Base-by-base conservation (phyloP, 2,113 vertebrate species). In the Passer montanus region DNA sequence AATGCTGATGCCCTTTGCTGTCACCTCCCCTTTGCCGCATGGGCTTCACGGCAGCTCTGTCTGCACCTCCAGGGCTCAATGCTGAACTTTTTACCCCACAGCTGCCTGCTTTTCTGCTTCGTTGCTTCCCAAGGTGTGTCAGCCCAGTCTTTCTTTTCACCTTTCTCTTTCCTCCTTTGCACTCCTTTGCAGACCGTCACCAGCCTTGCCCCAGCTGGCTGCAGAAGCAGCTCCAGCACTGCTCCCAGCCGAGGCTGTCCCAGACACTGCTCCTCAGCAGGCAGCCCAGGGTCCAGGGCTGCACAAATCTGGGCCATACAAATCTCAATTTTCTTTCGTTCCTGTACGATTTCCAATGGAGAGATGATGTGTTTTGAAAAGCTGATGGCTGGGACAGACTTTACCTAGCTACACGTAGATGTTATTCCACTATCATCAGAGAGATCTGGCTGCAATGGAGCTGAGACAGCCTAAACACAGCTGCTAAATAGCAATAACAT, bases 381-480 rank as follows among this genome's bases (percentile, higher is more conserved):
- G 50, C n/a, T 67, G 46, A 31, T 70, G 68, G 63, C 31, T 50
- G 33, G 43, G 1, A 2, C 27, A 90, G 68, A 18, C 68, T 59
- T n/a, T 50, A 84, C 64, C 72, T 58, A 74, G 76, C 1, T 28
- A 46, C 55, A 50, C 30, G 55, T 14, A 78, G 86, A 89, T 67
- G n/a, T 77, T 94, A 87, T 95, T 93, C 47, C n/a, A 10, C 69
- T 60, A 2, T 62, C 63, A 70, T 75, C 84, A 75, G 6, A 87
- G 84, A 47, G 80, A 92, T 87, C 64, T 95, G 92, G 73, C 68
- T 64, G 69, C 37, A 70, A n/a, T 33, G 66, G n/a, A 72, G 80
- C 89, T 72, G 80, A 91, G 83, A 30, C 47, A 66, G 92, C 47
- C 76, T 37, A 94, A 96, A 83, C 35, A 59, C 72, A 83, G 92